These are phyloP conservation scores for Apostichopus parvimensis DNA, from an alignment of 35 echinoderm and acorn worm species.

Conservation along the genomic window DNA sequence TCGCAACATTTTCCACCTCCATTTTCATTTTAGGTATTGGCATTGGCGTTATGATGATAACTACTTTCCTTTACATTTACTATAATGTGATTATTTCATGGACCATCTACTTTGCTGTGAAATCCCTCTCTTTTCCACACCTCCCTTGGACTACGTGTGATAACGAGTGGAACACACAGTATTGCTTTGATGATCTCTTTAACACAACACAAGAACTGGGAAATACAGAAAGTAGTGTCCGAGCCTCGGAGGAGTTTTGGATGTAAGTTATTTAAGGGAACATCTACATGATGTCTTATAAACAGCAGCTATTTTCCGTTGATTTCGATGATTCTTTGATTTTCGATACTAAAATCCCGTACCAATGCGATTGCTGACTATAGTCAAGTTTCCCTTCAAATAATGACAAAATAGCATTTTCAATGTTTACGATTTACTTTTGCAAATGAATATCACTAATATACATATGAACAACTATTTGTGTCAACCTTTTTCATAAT, in stretches of 20 bases:
- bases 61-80: constrained; percentile 67
- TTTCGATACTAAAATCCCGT: no score
- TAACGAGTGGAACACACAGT: constrained; percentile 52
- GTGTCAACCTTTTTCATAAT: no score
- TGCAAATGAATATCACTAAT: no score
- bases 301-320: no score
- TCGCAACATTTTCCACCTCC: no score
- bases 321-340: no score
- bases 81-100: constrained; percentile 92
- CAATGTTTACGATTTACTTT: no score
- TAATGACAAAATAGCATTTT: no score
- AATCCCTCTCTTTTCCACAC: constrained; percentile 19
- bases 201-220: constrained; percentile 18
- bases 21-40: constrained; percentile 64
- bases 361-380: no score
- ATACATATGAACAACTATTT: no score
- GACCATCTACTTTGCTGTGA: constrained; percentile 68
- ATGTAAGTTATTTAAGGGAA: neutral
- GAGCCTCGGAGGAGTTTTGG: constrained; percentile 30
- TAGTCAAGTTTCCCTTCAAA: no score
- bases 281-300: neutral
- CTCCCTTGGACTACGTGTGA: constrained; percentile 57
- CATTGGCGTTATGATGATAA: constrained; percentile 73
- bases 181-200: constrained; percentile 37
- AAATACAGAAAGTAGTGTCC: neutral